Base-by-base conservation (phyloP, 2,888 invertebrate genomes). In the Monochamus alternatus region DNA sequence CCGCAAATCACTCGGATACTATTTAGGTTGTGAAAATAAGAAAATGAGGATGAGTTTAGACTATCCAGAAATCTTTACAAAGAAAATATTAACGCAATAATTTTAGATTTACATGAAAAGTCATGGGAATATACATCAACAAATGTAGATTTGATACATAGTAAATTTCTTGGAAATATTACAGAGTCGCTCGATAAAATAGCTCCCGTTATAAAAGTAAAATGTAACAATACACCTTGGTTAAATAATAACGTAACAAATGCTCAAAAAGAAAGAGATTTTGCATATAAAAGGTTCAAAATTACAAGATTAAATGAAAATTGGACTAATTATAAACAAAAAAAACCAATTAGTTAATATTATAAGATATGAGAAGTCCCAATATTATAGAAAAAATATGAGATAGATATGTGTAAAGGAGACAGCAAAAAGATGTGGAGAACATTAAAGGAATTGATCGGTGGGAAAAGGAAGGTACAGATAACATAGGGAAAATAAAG, bases 121-220 rank as follows among this genome's bases (percentile, higher is more conserved):
- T n/a, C n/a, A n/a, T n/a, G n/a, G n/a, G n/a, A n/a, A 30, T 59
- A 59, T 31, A 59, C 31, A 30, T 59, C 59, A 31, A 59, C 59
- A 4, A 31, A 59, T 31, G 31, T 59, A 30, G 31, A 59, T 59
- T 30, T 30, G 3, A 22, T 59, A 3, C 8, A 59, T 30, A 31
- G 9, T 1, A 9, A 30, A 30, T 59, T 59, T 31, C 5, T 30
- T 30, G 3, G 12, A 1, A 59, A 59, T 59, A 12, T 59, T 2
- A 31, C 31, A 31, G 59, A 59, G 12, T 59, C 59, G 10, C 22
- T 59, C 9, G 59, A 59, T 5, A 59, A 8, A 43, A 43, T 43
- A 43, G 43, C 43, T 43, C 43, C 43, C 43, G 43, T 43, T 5
- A 43, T 4, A 8, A 43, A 43, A 43, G 8, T 43, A 5, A 43